phyloP scores from a whole-genome alignment of 1,140 invertebrate genomes.

The Gryllus bimaculatus region DNA sequence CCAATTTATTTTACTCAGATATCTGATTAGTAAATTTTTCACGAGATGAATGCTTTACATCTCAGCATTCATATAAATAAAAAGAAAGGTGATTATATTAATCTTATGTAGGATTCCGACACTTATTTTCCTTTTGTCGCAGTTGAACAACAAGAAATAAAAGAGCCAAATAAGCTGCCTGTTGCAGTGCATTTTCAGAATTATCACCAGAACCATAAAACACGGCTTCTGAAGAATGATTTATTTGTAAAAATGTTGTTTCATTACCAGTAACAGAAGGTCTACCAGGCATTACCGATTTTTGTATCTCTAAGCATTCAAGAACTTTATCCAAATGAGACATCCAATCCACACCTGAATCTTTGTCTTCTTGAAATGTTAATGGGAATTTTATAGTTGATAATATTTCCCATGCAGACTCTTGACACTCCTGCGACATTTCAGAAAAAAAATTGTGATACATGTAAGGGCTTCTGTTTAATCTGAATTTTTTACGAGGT shows the following conservation, averaged over 20 bases:
- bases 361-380: not conserved
- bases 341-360: not conserved
- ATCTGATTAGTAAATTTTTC: no score
- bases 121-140: no score
- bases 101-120: no score
- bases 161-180: not conserved
- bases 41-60: no score
- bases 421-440: not conserved
- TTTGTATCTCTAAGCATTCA: not conserved
- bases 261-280: not conserved
- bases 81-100: no score
- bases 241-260: not conserved
- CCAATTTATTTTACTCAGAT: no score
- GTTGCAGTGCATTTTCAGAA: not conserved
- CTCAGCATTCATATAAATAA: no score
- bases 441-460: not conserved
- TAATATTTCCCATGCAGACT: not conserved
- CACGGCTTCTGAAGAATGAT: not conserved
- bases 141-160: not conserved
- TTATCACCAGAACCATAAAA: not conserved
- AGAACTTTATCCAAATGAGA: not conserved
- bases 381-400: not conserved
- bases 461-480: not conserved
- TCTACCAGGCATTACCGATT: not conserved
- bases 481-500: not conserved